phyloP scores from a whole-genome alignment of 2,888 invertebrate species.

The Acleris sparsana region DNA sequence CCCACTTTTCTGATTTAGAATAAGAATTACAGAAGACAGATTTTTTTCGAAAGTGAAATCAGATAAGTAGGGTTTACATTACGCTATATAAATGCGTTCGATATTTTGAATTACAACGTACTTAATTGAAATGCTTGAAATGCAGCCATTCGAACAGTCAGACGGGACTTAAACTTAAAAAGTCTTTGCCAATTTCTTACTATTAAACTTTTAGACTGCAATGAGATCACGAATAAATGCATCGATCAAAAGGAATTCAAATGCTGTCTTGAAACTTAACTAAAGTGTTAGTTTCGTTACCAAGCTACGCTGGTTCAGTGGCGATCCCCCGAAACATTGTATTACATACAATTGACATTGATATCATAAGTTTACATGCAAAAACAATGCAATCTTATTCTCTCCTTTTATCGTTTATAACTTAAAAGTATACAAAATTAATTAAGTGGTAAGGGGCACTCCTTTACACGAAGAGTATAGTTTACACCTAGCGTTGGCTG shows the following conservation, averaged over 20 bases:
- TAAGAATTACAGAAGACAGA: constrained; percentile 11
- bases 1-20: constrained; percentile 29
- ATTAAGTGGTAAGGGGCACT: constrained; percentile 46
- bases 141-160: constrained; percentile 29
- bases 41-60: constrained; percentile 19
- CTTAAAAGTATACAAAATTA: constrained; percentile 62
- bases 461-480: constrained; percentile 38
- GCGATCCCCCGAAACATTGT: constrained; percentile 67
- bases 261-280: constrained; percentile 48
- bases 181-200: constrained; percentile 40
- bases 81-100: constrained; percentile 24
- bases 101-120: constrained; percentile 23
- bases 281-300: constrained; percentile 51
- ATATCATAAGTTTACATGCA: constrained; percentile 59
- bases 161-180: constrained; percentile 34
- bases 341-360: constrained; percentile 79
- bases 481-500: constrained; percentile 39
- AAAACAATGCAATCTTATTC: constrained; percentile 81
- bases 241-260: constrained; percentile 57
- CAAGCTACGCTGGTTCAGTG: constrained; percentile 62
- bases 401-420: constrained; percentile 78
- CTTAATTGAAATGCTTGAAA: constrained; percentile 3
- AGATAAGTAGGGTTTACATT: constrained; percentile 23
- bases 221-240: constrained; percentile 82
- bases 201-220: constrained; percentile 53